Base-by-base conservation (phyloP, 2,888 invertebrate species). In the Muscina levida region DNA sequence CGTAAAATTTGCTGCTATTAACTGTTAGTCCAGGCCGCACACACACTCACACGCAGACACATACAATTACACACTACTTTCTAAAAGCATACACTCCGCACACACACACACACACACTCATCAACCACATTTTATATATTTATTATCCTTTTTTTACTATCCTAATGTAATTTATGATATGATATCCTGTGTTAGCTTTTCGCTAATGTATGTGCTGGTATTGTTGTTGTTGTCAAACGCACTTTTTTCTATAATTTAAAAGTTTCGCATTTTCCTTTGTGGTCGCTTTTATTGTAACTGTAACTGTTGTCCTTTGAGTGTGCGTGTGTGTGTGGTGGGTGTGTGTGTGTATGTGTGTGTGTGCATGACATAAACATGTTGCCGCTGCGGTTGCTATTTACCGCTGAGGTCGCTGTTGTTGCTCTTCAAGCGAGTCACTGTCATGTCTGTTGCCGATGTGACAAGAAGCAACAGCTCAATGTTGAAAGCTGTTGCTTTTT, bases 211-310 rank as follows among this genome's bases (percentile, higher is more conserved):
- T 15, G 46, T 75, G 46, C 22, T 70, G 24, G 57, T 48, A 31
- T n/a, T 53, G 68, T 51, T 59, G 48, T 62, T 74, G 15, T 46
- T 73, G 73, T 67, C 53, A 65, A 73, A 81, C 81, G 81, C 81
- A 81, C 74, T 82, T 79, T 80, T 75, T 66, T 65, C 19, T 62
- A 31, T 62, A 77, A 67, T 68, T 66, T 73, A 73, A 78, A 76
- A 77, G 76, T 78, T 31, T 77, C 71, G 72, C 75, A 46, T 48
- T 39, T 73, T 77, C 24, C 65, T 31, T 31, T 72, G 48, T 73
- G 66, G 59, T 42, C 67, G 53, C 57, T 39, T 6, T 17, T 11
- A 10, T 70, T n/a, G 5, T 8, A 31, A 3, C 8, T 26, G 15
- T n/a, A n/a, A n/a, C n/a, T n/a, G n/a, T n/a, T n/a, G n/a, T n/a